Conservation (phyloP, 2,113 vertebrate genomes). For the Henicopernis longicauda region DNA sequence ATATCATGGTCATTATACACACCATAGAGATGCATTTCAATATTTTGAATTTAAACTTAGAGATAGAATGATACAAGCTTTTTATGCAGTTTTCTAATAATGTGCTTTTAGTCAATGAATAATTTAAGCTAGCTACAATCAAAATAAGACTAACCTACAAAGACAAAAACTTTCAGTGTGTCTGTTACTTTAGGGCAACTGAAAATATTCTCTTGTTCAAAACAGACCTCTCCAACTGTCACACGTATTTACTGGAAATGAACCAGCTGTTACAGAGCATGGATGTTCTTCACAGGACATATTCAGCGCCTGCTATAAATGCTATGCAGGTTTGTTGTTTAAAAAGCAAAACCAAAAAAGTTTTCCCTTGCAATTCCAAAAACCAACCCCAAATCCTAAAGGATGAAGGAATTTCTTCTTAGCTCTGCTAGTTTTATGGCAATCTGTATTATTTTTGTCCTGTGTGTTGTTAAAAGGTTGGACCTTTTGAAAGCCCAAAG, state of each 20-base stretch:
- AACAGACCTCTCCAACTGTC: constrained; percentile 89
- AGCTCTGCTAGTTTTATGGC: neutral
- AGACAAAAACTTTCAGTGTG: neutral
- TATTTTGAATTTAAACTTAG: neutral
- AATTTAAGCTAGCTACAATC: neutral
- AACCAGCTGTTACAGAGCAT: constrained; percentile 92
- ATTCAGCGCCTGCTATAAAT: constrained; percentile 93
- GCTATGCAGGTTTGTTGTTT: constrained; percentile 85
- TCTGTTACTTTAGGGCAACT: neutral
- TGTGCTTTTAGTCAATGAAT: neutral
- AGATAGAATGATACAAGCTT: neutral
- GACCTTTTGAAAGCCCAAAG: constrained; percentile 91
- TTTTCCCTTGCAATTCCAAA: neutral
- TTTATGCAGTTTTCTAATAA: neutral
- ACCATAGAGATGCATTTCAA: neutral
- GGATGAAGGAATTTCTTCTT: neutral
- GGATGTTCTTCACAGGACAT: constrained; percentile 95
- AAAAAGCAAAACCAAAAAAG: neutral
- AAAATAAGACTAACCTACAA: neutral
- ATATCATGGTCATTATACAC: neutral
- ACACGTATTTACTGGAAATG: constrained; percentile 88
- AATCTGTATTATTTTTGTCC: constrained; percentile 12
- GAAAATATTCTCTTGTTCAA: constrained; percentile 2
- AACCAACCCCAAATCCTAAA: neutral
- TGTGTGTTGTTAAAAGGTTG: constrained; percentile 76